A percentile compares a stretch with the other conserved stretches of the same genome.
These are phyloP conservation scores for Lepus europaeus DNA, from an alignment of 2,113 vertebrate genomes.

Conservation along the genomic window DNA sequence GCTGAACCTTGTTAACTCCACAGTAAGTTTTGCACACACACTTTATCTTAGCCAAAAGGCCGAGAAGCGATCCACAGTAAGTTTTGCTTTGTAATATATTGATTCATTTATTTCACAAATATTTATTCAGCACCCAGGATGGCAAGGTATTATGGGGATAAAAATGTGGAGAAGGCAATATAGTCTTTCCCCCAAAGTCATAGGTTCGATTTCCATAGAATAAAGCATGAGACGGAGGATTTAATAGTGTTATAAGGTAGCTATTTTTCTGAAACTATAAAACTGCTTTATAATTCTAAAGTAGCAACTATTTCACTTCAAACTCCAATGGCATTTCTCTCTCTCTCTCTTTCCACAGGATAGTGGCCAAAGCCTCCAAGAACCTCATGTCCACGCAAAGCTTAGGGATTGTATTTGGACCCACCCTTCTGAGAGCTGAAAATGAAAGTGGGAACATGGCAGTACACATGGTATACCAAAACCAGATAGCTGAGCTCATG, in stretches of 20 bases:
- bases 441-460: constrained; percentile 95
- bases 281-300: neutral
- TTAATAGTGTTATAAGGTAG: neutral
- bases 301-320: constrained; percentile 29
- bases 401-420: constrained; percentile 96
- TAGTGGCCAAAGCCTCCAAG: constrained; percentile 91
- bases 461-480: constrained; percentile 97
- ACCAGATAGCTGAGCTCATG: constrained; percentile 96
- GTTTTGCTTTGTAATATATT: neutral
- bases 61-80: neutral
- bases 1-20: neutral
- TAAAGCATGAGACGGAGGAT: neutral
- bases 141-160: neutral
- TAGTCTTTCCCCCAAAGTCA: neutral
- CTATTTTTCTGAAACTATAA: neutral
- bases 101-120: constrained; percentile 22
- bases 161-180: neutral
- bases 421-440: constrained; percentile 96
- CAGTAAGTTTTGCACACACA: neutral
- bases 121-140: neutral
- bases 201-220: neutral
- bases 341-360: constrained; percentile 87
- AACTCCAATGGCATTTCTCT: neutral
- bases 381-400: constrained; percentile 98
- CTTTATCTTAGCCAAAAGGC: too few species aligned